Evolutionary conservation across 2,797 vertebrate species (phyloP).

Genomic region (Semotilus atromaculatus): DNA sequence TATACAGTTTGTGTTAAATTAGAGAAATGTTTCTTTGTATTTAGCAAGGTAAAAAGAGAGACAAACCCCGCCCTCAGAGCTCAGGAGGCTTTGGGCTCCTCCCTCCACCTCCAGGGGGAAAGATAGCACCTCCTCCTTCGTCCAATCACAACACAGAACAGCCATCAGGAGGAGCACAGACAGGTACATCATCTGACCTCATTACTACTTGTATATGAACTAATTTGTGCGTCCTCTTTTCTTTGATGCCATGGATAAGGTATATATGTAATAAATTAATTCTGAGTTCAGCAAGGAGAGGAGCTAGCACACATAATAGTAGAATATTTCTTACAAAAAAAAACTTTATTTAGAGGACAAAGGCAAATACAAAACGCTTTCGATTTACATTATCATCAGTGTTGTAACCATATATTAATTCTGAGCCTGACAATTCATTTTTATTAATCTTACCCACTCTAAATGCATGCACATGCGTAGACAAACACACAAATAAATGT

Average conservation of each 20-base stretch:
- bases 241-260: not conserved
- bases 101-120: slow-evolving; percentile 91
- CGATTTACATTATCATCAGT: not conserved
- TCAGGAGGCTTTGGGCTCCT: slow-evolving; percentile 85
- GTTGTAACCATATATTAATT: not conserved
- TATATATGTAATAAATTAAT: not conserved
- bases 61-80: slow-evolving; percentile 81
- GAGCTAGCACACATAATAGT: not conserved
- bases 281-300: not conserved
- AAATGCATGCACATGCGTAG: not conserved
- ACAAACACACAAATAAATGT: not conserved
- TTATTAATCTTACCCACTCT: not conserved
- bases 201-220: not conserved
- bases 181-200: slow-evolving; percentile 59
- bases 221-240: not conserved
- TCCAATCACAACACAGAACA: slow-evolving; percentile 74
- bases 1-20: not conserved
- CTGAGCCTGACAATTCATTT: not conserved
- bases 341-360: not conserved
- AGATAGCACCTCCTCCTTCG: slow-evolving; percentile 76
- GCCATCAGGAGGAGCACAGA: slow-evolving; percentile 59
- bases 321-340: not conserved
- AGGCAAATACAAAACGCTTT: not conserved
- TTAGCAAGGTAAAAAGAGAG: slow-evolving; percentile 88
- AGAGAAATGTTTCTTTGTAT: slow-evolving; percentile 36